Evolutionary conservation across 2,113 vertebrate species (phyloP).

Genomic region (Halcyon senegalensis): DNA sequence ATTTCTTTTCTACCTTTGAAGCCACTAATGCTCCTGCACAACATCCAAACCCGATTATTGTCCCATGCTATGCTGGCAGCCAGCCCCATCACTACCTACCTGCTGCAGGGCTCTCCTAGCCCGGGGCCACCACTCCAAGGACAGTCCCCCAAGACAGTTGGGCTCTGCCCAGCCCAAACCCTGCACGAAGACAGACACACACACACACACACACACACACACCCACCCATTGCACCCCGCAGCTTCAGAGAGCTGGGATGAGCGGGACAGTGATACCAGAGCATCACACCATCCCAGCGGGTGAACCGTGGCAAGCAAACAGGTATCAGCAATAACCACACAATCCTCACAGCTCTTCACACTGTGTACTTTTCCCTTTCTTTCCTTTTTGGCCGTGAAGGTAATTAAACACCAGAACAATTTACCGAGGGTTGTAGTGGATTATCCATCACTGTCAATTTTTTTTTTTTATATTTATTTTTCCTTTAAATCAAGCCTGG

Average conservation of each 20-base stretch:
- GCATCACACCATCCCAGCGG: background rate
- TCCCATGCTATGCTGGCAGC: fast-evolving
- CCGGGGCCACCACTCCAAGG: fast-evolving
- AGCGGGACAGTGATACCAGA: fast-evolving
- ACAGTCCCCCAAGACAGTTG: fast-evolving
- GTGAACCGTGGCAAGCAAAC: fast-evolving
- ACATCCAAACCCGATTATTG: background rate
- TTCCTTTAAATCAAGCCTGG: background rate
- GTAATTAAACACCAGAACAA: slow-evolving; percentile 50
- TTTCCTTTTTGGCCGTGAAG: background rate
- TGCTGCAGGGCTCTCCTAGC: background rate
- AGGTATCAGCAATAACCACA: background rate
- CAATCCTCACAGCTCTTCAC: background rate
- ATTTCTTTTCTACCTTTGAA: background rate
- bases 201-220: no score
- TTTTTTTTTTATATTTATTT: background rate
- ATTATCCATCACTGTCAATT: slow-evolving; percentile 49
- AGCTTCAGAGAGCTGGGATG: background rate
- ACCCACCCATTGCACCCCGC: fast-evolving
- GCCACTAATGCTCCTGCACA: fast-evolving
- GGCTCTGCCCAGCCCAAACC: background rate
- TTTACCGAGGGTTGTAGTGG: background rate
- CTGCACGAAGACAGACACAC: no score
- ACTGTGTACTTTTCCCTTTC: background rate
- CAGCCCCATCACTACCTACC: background rate